Evolutionary conservation across 2,797 vertebrate genomes (phyloP), one percentile per base, ranked within the genome.

Genomic region (Saxicola maurus): DNA sequence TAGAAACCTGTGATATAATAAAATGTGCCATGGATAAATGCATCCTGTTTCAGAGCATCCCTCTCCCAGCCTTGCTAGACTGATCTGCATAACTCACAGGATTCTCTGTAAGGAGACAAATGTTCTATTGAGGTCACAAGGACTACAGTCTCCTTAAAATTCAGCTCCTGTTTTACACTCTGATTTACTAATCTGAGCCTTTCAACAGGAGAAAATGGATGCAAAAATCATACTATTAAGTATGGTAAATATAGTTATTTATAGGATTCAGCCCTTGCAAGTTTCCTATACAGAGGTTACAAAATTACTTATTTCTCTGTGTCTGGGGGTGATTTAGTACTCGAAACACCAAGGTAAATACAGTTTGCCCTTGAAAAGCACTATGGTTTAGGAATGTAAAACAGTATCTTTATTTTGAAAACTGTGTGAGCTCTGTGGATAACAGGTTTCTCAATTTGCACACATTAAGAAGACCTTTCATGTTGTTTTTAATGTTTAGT

Each of bases 371-470:
- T 83, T 79, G 52, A 61, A 60, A 43, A 28, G 23, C 30, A 2
- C 37, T 35, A 9, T 43, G 48, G 35, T 87, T 79, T 67, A 45
- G 62, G 51, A 91, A 85, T 25, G 25, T 40, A 61, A 80, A 19
- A 21, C 55, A 74, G 17, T 51, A 30, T 71, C 57, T 84, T 82
- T 87, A 61, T 88, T 89, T 73, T 91, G 75, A 88, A 88, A 89
- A 74, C 40, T 48, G 35, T 1, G 0, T 72, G 53, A 93, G 18
- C 35, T 69, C 24, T 82, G n/a, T 68, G 56, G 57, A 46, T 59
- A 92, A 64, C 79, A 91, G 40, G 23, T 85, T 91, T 91, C 73
- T 83, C 86, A 82, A 84, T 84, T 53, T 90, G 45, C 31, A 55
- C 66, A 53, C 57, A 35, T 82, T 86, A 67, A 52, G 33, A 23